Conservation (phyloP, 2,888 invertebrate genomes). For the Melanchra persicariae region DNA sequence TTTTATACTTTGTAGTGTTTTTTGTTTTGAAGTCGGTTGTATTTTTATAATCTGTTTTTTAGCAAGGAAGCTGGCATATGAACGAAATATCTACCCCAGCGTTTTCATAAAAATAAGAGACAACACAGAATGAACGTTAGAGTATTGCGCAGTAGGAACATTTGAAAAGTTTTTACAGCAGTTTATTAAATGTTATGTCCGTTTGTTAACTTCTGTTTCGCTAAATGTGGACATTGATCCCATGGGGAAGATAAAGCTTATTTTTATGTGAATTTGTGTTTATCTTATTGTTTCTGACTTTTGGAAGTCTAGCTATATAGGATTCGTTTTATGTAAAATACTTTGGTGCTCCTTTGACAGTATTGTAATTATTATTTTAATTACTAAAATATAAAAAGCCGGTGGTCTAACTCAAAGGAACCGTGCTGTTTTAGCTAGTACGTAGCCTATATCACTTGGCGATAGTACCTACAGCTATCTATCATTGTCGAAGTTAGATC, state of each 20-base stretch:
- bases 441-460: too few species aligned
- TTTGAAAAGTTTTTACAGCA: constrained; percentile 55
- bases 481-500: too few species aligned
- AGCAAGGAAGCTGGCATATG: neutral
- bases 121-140: constrained; percentile 46
- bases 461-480: too few species aligned
- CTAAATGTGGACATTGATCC: constrained; percentile 40
- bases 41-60: neutral
- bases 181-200: constrained; percentile 61
- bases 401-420: too few species aligned
- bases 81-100: constrained; percentile 1
- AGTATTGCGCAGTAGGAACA: constrained; percentile 38
- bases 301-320: neutral
- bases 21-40: too few species aligned
- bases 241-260: constrained; percentile 33
- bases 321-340: neutral
- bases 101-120: constrained; percentile 33
- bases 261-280: constrained; percentile 21
- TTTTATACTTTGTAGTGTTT: too few species aligned
- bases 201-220: constrained; percentile 46
- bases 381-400: too few species aligned
- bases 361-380: too few species aligned
- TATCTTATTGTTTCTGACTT: constrained; percentile 8
- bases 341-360: too few species aligned
- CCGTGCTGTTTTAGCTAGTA: too few species aligned